Base-by-base conservation (phyloP, 2,113 vertebrate species). In the Rhynchopsitta pachyrhyncha region DNA sequence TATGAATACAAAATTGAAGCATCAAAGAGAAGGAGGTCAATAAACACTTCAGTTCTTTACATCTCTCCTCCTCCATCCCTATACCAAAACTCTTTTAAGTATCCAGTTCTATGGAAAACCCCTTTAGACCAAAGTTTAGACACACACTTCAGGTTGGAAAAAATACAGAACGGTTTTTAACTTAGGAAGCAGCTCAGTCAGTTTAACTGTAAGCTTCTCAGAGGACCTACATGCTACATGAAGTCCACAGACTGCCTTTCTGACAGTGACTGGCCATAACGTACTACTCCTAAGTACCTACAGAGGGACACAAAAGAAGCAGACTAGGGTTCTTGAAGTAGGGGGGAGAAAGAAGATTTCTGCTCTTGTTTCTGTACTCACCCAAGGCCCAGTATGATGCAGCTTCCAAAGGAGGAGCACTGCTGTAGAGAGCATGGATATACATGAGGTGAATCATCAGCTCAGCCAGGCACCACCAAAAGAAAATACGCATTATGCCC, bases 381-480 rank as follows among this genome's bases (percentile, higher is more conserved):
- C 99, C 99, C 93, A 99, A 97, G 3, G 99, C 98, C 99, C 99
- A 99, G 25, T 98, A 98, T 27, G 98, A 99, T 20, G 98, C 98
- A 28, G 98, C 96, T 90, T 98, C 97, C 96, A 99, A 97, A 85
- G 99, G 98, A 50, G 98, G 94, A 97, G 97, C 95, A 62, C 98
- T 99, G 96, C 98, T 98, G 90, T 98, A 99, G 93, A 99, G 98
- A 90, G 98, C 98, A 85, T 99, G 99, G 97, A 99, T 99, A 97
- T 99, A 99, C 99, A 99, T 99, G 25, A 98, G 79, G 52, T 99
- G 99, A 86, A 98, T 98, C 99, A 99, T 98, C 95, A 98, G 95
- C 97, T 99, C 99, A 5, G 99, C 99, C 86, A 99, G 95, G 76
- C 97, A 98, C 99, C 99, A 99, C 98, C 98, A 99, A 81, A 98